phyloP scores from a whole-genome alignment of 2,797 vertebrate genomes.

The Amblyraja radiata region DNA sequence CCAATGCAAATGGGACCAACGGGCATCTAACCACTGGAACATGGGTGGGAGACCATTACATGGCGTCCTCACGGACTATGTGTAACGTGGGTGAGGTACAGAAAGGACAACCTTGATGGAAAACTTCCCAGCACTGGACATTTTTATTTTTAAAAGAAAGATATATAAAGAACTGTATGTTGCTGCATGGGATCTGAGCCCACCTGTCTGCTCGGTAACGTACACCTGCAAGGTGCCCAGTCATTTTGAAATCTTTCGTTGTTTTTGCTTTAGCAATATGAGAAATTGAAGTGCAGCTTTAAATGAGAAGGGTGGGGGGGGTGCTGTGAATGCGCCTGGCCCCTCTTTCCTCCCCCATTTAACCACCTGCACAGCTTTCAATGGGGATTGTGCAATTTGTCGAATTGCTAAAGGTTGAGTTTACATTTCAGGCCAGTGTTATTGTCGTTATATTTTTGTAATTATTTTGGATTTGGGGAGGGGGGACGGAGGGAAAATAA shows the following conservation, averaged over 20 bases:
- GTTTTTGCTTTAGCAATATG: neutral
- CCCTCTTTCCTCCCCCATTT: neutral
- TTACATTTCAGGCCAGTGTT: slow-evolving; percentile 28
- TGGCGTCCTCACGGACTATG: slow-evolving; percentile 42
- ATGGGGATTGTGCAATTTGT: slow-evolving; percentile 36
- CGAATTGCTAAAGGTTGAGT: slow-evolving; percentile 30
- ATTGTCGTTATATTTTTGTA: neutral
- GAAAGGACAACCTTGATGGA: slow-evolving; percentile 41
- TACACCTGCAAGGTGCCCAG: neutral
- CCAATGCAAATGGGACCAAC: slow-evolving; percentile 65
- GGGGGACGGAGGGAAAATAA: no score
- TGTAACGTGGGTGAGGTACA: slow-evolving; percentile 40
- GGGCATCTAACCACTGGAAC: slow-evolving; percentile 62
- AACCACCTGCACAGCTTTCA: slow-evolving; percentile 10
- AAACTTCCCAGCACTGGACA: slow-evolving; percentile 51
- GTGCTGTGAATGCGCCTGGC: neutral
- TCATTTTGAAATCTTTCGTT: neutral
- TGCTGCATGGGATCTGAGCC: neutral
- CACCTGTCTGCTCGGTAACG: neutral
- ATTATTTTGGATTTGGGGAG: no score
- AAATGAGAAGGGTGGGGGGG: neutral
- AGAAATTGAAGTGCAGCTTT: slow-evolving; percentile 15
- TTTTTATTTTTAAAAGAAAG: slow-evolving; percentile 50
- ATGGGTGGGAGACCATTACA: slow-evolving; percentile 59
- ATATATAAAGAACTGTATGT: slow-evolving; percentile 46